Percentiles rank a stretch among this genome's conserved stretches.
These are phyloP conservation scores for Hemibagrus wyckioides DNA, from an alignment of 2,113 vertebrate genomes.

Conservation along the genomic window DNA sequence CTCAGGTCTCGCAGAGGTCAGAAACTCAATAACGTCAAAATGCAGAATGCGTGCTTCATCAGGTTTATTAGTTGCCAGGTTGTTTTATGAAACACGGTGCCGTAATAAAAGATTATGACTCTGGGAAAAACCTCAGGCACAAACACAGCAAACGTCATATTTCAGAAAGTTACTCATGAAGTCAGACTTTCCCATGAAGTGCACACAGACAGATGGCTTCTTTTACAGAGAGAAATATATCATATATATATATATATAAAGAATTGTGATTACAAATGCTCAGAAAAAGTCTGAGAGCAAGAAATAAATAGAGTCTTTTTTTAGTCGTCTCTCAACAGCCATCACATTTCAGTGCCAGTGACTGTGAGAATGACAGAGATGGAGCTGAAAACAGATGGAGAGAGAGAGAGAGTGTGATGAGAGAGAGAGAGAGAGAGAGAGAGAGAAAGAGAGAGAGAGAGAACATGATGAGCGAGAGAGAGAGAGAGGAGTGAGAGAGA, in stretches of 20 bases:
- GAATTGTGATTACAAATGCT: not conserved
- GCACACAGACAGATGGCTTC: not conserved
- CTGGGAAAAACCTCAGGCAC: not conserved
- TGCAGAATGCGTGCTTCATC: not conserved
- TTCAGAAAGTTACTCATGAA: constrained; percentile 4
- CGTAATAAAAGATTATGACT: not conserved
- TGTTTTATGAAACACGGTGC: constrained; percentile 10
- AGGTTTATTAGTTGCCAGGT: not conserved
- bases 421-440: too few relatives aligned
- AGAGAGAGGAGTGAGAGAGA: too few relatives aligned
- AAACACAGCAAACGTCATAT: not conserved
- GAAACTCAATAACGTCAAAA: not conserved
- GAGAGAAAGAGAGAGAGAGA: too few relatives aligned
- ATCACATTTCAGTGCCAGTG: not conserved
- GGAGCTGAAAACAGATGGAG: not conserved
- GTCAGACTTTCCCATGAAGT: not conserved
- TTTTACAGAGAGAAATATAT: not conserved
- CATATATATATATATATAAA: not conserved
- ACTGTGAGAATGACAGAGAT: not conserved
- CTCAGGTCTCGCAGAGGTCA: not conserved
- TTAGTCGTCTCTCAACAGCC: not conserved
- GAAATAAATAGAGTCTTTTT: not conserved
- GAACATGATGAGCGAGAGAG: too few relatives aligned
- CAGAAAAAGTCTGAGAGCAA: not conserved
- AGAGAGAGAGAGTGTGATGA: not conserved